Evolutionary conservation across 1,140 invertebrate species (phyloP).

Genomic region (Zaprionus tsacasi): DNA sequence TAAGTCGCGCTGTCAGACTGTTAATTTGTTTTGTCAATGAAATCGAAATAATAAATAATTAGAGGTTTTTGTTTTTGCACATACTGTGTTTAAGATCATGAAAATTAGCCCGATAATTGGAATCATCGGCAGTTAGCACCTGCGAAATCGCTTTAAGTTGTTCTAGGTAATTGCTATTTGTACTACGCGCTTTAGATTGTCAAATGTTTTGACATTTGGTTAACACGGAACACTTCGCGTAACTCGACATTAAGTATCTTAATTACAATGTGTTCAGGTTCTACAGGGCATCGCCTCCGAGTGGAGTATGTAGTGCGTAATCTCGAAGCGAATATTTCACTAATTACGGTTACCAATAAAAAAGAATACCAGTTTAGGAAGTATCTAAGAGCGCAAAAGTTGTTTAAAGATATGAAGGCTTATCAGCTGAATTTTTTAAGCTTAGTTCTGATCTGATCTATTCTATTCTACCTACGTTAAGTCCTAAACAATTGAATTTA

Average conservation of each 20-base stretch:
- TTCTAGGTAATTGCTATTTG: slow-evolving; percentile 44
- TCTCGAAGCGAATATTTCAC: neutral
- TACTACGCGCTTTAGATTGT: slow-evolving; percentile 17
- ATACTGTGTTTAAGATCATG: neutral
- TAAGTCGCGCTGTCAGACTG: slow-evolving; percentile 48
- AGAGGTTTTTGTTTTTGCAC: slow-evolving; percentile 18
- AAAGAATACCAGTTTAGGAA: neutral
- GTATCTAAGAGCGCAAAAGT: neutral
- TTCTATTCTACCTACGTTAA: neutral
- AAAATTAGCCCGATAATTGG: slow-evolving; percentile 21
- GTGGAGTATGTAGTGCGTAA: neutral
- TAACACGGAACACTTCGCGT: slow-evolving; percentile 25
- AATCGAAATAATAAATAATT: slow-evolving; percentile 43
- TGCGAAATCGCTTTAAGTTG: slow-evolving; percentile 23
- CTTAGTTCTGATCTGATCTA: neutral
- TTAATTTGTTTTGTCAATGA: slow-evolving; percentile 64
- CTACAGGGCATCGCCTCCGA: too few species aligned
- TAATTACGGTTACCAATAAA: neutral
- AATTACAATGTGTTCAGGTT: slow-evolving; percentile 29
- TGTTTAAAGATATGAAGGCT: neutral
- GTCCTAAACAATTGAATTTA: neutral
- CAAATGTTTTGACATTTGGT: slow-evolving; percentile 42
- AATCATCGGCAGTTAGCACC: slow-evolving; percentile 23
- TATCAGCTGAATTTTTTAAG: neutral
- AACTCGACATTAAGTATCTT: slow-evolving; percentile 12